These are phyloP conservation scores for Urocolius indicus DNA, from an alignment of 2,113 vertebrate genomes.

Conservation along the genomic window DNA sequence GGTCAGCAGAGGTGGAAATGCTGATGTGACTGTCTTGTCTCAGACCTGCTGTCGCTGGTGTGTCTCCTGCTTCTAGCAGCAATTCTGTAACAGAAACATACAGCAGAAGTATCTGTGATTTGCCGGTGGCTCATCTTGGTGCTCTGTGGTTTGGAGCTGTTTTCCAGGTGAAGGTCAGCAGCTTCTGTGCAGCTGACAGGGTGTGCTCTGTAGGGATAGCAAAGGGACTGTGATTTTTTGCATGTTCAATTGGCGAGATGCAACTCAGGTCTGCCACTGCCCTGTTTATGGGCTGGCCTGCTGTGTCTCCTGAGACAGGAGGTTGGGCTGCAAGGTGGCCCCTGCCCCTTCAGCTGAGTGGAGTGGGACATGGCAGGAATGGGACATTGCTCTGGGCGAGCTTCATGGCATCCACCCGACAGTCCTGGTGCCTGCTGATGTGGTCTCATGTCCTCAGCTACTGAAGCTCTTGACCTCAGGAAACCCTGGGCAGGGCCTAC, in stretches of 20 bases:
- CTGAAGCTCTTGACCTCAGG: not conserved
- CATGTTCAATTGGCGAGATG: not conserved
- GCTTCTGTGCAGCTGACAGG: not conserved
- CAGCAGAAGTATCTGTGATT: not conserved
- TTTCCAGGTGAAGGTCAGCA: not conserved
- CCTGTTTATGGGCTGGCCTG: not conserved
- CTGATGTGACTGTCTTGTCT: not conserved
- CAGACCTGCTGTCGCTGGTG: not conserved
- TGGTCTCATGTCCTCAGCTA: accelerated
- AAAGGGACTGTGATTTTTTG: not conserved
- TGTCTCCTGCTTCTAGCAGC: not conserved
- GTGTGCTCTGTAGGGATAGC: not conserved
- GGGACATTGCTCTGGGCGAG: not conserved
- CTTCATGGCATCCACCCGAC: accelerated
- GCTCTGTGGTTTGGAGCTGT: not conserved
- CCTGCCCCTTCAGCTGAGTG: not conserved
- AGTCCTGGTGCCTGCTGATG: not conserved
- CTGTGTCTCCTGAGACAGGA: not conserved
- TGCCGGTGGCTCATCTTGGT: not conserved
- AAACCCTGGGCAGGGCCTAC: not conserved
- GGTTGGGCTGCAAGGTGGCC: not conserved
- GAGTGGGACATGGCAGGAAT: not conserved
- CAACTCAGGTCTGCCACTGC: not conserved
- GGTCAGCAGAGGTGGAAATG: not conserved
- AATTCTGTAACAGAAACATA: not conserved